Percentiles rank a stretch among this genome's conserved stretches.
phyloP scores from a whole-genome alignment of 2,797 vertebrate species.

The Epinephelus malabaricus region DNA sequence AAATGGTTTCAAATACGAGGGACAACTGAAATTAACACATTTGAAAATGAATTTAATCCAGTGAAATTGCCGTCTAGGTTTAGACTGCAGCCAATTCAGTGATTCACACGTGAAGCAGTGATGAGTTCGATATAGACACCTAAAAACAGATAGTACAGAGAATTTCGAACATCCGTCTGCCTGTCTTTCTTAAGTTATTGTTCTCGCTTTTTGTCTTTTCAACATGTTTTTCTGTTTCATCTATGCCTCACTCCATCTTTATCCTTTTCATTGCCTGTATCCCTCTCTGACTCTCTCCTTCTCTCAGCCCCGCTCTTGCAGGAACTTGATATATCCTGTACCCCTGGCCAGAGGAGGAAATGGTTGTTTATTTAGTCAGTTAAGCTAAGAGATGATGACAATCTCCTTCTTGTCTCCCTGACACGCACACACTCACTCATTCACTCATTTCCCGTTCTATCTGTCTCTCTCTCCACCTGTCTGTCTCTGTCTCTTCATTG shows the following conservation, averaged over 20 bases:
- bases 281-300: not conserved
- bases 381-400: constrained; percentile 65
- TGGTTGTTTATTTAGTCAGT: constrained; percentile 77
- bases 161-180: not conserved
- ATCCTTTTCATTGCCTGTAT: constrained; percentile 8
- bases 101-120: too few species aligned
- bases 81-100: too few species aligned
- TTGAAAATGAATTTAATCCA: too few species aligned
- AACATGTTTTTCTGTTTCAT: not conserved
- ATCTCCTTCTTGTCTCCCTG: constrained; percentile 50
- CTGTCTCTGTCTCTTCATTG: constrained; percentile 30
- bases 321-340: constrained; percentile 70
- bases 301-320: constrained; percentile 4
- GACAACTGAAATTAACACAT: too few species aligned
- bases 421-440: constrained; percentile 6
- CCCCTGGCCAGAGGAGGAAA: constrained; percentile 71
- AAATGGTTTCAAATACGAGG: too few species aligned
- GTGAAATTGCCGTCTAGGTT: too few species aligned
- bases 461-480: constrained; percentile 14
- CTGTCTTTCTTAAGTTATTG: not conserved
- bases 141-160: too few species aligned
- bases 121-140: too few species aligned
- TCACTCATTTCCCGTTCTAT: not conserved
- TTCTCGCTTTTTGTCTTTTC: not conserved
- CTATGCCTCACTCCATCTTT: not conserved